Evolutionary conservation across 2,888 invertebrate species (phyloP).

Genomic region (Drosophila anomalata): DNA sequence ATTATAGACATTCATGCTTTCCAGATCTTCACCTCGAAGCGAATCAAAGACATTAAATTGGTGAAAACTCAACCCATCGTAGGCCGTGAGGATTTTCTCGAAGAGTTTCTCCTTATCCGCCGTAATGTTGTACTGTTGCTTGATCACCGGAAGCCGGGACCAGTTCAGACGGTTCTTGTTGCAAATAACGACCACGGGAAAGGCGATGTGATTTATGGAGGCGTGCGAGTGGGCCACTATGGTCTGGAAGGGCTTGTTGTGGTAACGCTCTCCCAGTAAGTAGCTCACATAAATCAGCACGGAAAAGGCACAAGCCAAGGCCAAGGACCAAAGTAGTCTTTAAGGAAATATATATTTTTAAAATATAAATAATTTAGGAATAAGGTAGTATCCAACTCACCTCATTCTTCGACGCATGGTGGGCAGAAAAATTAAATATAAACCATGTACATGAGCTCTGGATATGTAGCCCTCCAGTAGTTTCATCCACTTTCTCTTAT

Average conservation of each 20-base stretch:
- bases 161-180: slow-evolving; percentile 82
- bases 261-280: slow-evolving; percentile 68
- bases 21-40: slow-evolving; percentile 37
- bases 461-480: slow-evolving; percentile 44
- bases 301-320: slow-evolving; percentile 61
- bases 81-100: slow-evolving; percentile 60
- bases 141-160: slow-evolving; percentile 72
- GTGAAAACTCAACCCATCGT: slow-evolving; percentile 73
- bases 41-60: slow-evolving; percentile 63
- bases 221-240: slow-evolving; percentile 75
- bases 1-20: slow-evolving; percentile 74
- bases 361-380: too few species aligned
- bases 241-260: slow-evolving; percentile 73
- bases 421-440: slow-evolving; percentile 61
- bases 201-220: slow-evolving; percentile 77
- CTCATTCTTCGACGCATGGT: slow-evolving; percentile 60
- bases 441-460: slow-evolving; percentile 63
- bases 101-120: slow-evolving; percentile 56
- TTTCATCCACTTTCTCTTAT: slow-evolving; percentile 43
- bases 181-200: slow-evolving; percentile 81
- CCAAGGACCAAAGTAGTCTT: slow-evolving; percentile 74
- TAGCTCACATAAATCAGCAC: slow-evolving; percentile 70
- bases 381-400: slow-evolving; percentile 39
- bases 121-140: slow-evolving; percentile 55
- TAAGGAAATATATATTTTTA: too few species aligned